Base-by-base conservation (phyloP, 2,888 invertebrate genomes). In the Trichogramma evanescens region DNA sequence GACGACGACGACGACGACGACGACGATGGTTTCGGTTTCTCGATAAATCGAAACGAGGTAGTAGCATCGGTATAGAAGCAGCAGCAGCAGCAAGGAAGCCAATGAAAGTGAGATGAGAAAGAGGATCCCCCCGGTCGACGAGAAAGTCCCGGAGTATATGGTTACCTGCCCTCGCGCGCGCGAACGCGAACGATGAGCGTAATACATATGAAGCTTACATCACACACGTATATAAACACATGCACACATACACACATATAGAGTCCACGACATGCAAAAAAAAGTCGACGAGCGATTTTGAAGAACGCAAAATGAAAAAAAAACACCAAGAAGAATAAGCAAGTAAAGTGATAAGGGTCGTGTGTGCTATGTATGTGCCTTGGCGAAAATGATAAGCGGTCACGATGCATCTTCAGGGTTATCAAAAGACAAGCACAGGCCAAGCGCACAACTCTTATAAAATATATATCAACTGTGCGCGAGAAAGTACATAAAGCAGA, bases 331-430 rank as follows among this genome's bases (percentile, higher is more conserved):
- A 26, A 26, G 26, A 26, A 26, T 68, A 69, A 67, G 65, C 68
- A 66, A 66, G 64, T 64, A 65, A 67, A 13, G 43, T 68, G 77
- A 77, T 77, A 77, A 76, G 72, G 40, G 68, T 26, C 26, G 26
- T 26, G 26, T 26, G 26, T 26, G 26, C 26, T 2, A 26, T 26
- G 26, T 26, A 26, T 26, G 26, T 26, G 26, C 26, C 26, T 26
- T 26, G 26, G 26, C 26, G 26, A 26, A 70, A 54, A 58, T 69
- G 77, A 77, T 77, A 76, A 76, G 73, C 73, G 71, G 70, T 71
- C 70, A 73, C 71, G 72, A 74, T 72, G 72, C 73, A 71, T 74
- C 72, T 70, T 76, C 75, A 77, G 77, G 77, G 77, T 77, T 77
- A 77, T 77, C 77, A 71, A 66, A 66, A 71, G 68, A 66, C 73